Evolutionary conservation across 1,140 invertebrate genomes (phyloP), one percentile per base, ranked within the genome.

Genomic region (Mya arenaria): DNA sequence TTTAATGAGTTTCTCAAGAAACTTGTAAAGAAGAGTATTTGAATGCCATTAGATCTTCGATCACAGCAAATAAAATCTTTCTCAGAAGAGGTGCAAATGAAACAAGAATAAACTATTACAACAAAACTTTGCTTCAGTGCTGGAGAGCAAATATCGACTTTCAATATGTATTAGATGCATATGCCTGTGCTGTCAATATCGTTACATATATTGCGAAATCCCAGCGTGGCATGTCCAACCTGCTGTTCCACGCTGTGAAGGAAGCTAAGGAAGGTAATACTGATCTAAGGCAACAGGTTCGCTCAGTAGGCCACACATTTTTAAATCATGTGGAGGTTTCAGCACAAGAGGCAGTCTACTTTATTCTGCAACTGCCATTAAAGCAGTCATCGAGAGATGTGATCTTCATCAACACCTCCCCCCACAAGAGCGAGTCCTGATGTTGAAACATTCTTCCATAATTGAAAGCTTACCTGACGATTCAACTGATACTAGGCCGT

Each of bases 81-180:
- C 41, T 68, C 32, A 69, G 48, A 41, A 41, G 66, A 44, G n/a
- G n/a, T 25, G 44, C 32, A 28, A 10, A 41, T 44, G 69, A 82
- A 58, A 48, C 25, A 19, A 28, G 80, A 17, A 30, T 82, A 4
- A 74, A 82, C 56, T 23, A 23, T 23, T 77, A 83, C 32, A 83
- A 77, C 25, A 66, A 36, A 34, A 34, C 44, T 48, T 5, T 83
- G 10, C 34, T 77, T n/a, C 36, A 60, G 30, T 63, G 41, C 37
- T 83, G 81, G 81, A 37, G 63, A 56, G 71, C 81, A 34, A 83
- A 83, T 62, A 63, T 66, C 52, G 65, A 85, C 30, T 77, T 87
- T 15, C 84, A 87, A 44, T 85, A 77, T 68, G 77, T 87, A 41
- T 37, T 87, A 25, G 86, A 86, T 83, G 58, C 44, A 8, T 86